phyloP scores from a whole-genome alignment of 1,140 invertebrate species.

The Chlorops oryzae region DNA sequence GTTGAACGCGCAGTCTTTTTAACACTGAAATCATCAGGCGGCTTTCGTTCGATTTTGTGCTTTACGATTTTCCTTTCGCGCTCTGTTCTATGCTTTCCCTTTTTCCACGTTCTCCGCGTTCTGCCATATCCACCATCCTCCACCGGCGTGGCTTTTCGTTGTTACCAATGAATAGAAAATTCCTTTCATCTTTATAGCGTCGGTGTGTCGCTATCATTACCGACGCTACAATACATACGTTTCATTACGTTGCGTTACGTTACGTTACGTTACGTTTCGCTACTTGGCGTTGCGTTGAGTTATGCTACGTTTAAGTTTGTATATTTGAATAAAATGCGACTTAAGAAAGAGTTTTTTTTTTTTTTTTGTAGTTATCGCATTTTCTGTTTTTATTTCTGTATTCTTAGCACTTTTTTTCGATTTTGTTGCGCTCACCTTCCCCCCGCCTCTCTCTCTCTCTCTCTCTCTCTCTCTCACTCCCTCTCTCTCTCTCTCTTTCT shows the following conservation, averaged over 20 bases:
- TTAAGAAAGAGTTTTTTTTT: background rate
- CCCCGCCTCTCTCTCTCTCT: background rate
- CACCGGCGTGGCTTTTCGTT: too few relatives aligned
- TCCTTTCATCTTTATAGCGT: too few relatives aligned
- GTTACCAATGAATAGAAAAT: too few relatives aligned
- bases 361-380: background rate
- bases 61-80: background rate
- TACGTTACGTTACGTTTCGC: too few relatives aligned
- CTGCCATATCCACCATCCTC: background rate
- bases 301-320: too few relatives aligned
- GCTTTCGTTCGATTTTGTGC: too few relatives aligned
- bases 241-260: too few relatives aligned
- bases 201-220: too few relatives aligned
- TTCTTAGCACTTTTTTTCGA: background rate
- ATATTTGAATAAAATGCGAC: too few relatives aligned
- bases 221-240: too few relatives aligned
- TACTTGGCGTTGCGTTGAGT: too few relatives aligned
- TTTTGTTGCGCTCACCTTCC: background rate
- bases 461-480: background rate
- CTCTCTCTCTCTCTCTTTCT: background rate
- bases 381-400: conserved; percentile 5
- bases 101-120: background rate
- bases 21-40: too few relatives aligned
- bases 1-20: conserved; percentile 11
- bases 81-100: background rate